Evolutionary conservation across 1,140 invertebrate species (phyloP), one percentile per base, ranked within the genome.

Genomic region (Oryzaephilus surinamensis): DNA sequence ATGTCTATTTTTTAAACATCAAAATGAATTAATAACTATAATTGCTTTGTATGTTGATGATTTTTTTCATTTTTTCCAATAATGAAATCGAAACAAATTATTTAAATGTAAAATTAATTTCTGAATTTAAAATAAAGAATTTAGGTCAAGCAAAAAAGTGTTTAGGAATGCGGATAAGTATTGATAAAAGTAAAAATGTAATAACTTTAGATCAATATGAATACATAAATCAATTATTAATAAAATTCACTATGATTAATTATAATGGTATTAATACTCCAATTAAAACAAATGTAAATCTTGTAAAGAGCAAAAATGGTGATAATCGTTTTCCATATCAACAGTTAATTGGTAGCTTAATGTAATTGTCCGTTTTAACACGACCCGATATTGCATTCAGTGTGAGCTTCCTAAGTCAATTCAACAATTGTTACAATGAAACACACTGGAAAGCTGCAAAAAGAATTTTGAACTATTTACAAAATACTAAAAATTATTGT

Each of bases 341-440:
- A 39, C 34, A 66, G 24, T 32, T 58, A 3, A 52, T 69, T 11
- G 64, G 63, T n/a, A 42, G 43, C 30, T 46, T 71, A 8, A 56
- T 68, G 49, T 69, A 67, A 48, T 38, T 67, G 5, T 41, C 63
- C 7, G 53, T 61, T 4, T 35, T 50, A 2, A 66, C 64, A 4
- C 46, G 68, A 34, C 66, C 66, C 21, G 66, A 71, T 51, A 63
- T 71, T 23, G 38, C 61, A 2, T 69, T 52, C 51, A 47, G 61
- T 19, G 60, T 70, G 0, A 59, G 54, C 39, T 51, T 46, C 24
- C 34, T 60, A 6, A 60, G 55, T 29, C 58, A 62, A 37, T 65
- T 60, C 46, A 61, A 58, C 27, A 57, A 54, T 13, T 36, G 23
- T 27, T 58, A 39, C 36, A 24, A 35, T 26, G 29, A 44, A 32